Base-by-base conservation (phyloP, 2,888 invertebrate species). In the Caenorhabditis angaria region DNA sequence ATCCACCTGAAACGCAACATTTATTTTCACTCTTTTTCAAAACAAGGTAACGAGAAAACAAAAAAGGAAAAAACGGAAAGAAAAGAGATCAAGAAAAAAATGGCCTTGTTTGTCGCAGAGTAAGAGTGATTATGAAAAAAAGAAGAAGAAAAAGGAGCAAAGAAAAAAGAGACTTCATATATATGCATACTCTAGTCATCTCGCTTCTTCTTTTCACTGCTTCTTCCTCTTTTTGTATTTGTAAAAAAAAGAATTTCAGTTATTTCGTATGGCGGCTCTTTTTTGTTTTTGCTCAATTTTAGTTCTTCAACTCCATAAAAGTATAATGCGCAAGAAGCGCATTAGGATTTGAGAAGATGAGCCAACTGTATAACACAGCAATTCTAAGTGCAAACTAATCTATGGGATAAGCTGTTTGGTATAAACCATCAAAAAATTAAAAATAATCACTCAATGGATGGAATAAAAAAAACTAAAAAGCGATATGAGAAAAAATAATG, bases 221-320 rank as follows among this genome's bases (percentile, higher is more conserved):
- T 41, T 41, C 41, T 12, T 12, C 18, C 18, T 41, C 41, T 41
- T 32, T 14, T 41, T 12, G 14, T 41, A 41, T 41, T 41, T 41
- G 41, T 41, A n/a, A n/a, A n/a, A n/a, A n/a, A n/a, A n/a, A n/a
- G 41, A 41, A 41, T 41, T 41, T 41, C 41, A 41, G 41, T 41
- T n/a, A n/a, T n/a, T 41, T 41, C 18, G 41, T 41, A 41, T 41
- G 41, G 41, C 41, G 41, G 10, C 41, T 41, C 41, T 41, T 41
- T 12, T 41, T 41, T 41, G 10, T 41, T 41, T 12, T 41, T 41
- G 18, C 41, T 41, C 18, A 18, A 3, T 41, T 2, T 41, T 41
- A 14, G 14, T 41, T 10, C 41, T 41, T 41, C 41, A 18, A 18
- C n/a, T n/a, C n/a, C n/a, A n/a, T n/a, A n/a, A n/a, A n/a, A n/a